Percentiles rank a stretch among this genome's conserved stretches.
Conservation (phyloP, 2,888 invertebrate species). For the Tricholauxania praeusta region DNA sequence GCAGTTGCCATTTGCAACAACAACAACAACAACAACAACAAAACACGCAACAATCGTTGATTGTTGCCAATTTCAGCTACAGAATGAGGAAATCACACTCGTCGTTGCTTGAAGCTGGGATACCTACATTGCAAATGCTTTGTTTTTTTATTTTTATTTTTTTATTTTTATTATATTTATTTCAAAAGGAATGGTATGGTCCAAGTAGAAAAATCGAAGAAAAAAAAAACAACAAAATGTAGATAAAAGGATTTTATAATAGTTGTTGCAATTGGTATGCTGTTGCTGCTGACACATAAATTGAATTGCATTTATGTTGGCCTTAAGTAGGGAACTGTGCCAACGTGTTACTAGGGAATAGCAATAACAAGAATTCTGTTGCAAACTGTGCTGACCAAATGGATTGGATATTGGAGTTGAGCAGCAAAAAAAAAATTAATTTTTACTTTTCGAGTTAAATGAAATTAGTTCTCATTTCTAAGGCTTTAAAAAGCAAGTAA, state of each 20-base stretch:
- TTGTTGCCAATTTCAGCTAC: not conserved
- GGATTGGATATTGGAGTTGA: not conserved
- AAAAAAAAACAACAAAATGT: not conserved
- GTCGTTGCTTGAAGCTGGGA: too few relatives aligned
- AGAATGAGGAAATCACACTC: too few relatives aligned
- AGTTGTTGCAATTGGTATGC: slow-evolving; percentile 19
- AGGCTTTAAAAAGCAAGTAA: too few relatives aligned
- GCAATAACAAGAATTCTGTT: slow-evolving; percentile 12
- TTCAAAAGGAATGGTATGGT: too few relatives aligned
- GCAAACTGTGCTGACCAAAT: not conserved
- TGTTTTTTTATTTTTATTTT: too few relatives aligned
- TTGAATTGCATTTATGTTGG: slow-evolving; percentile 36
- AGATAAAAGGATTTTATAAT: slow-evolving; percentile 22
- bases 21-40: slow-evolving; percentile 12
- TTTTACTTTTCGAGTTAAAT: too few relatives aligned
- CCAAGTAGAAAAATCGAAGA: too few relatives aligned
- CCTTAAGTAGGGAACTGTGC: slow-evolving; percentile 48
- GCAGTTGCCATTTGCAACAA: not conserved
- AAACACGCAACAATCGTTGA: not conserved
- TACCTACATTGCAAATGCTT: too few relatives aligned
- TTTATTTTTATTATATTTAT: too few relatives aligned
- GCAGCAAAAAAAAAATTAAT: not conserved
- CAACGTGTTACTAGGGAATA: slow-evolving; percentile 48
- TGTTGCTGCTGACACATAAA: slow-evolving; percentile 29
- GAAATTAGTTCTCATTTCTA: too few relatives aligned